phyloP scores from a whole-genome alignment of 2,888 invertebrate species.

The Melieria omissa region DNA sequence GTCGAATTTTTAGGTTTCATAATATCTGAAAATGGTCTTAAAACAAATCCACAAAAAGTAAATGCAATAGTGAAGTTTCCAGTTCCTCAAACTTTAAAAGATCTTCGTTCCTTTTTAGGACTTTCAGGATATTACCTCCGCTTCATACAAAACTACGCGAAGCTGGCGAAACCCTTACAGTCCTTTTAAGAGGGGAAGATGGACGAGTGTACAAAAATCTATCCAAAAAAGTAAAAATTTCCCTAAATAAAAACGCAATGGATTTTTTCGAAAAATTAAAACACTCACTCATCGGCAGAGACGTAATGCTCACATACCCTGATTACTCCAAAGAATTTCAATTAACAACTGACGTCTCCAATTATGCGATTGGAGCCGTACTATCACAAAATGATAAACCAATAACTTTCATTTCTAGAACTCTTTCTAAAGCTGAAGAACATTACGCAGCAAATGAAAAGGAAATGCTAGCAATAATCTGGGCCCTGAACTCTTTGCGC shows the following conservation, averaged over 20 bases:
- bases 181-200: no score
- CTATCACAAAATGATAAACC: no score
- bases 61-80: constrained; percentile 1
- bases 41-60: constrained; percentile 3
- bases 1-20: constrained; percentile 6
- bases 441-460: no score
- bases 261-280: constrained; percentile 6
- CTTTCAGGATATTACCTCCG: constrained; percentile 6
- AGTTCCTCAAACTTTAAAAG: constrained; percentile 1
- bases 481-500: no score
- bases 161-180: constrained; percentile 16
- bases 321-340: constrained; percentile 14
- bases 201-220: constrained; percentile 9
- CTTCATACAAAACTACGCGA: constrained; percentile 5
- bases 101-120: constrained; percentile 4
- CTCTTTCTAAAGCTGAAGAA: no score
- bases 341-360: constrained; percentile 12
- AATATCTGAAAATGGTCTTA: neutral
- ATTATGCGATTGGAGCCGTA: constrained; percentile 15
- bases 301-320: neutral
- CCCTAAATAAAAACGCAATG: neutral
- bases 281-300: neutral
- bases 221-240: neutral
- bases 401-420: no score
- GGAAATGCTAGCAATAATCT: no score